Percentiles rank a stretch among this genome's conserved stretches.
These are phyloP conservation scores for Halisarca cf. caerulea DNA, from an alignment of 37 sponge, comb jelly and placozoan species.

Conservation along the genomic window DNA sequence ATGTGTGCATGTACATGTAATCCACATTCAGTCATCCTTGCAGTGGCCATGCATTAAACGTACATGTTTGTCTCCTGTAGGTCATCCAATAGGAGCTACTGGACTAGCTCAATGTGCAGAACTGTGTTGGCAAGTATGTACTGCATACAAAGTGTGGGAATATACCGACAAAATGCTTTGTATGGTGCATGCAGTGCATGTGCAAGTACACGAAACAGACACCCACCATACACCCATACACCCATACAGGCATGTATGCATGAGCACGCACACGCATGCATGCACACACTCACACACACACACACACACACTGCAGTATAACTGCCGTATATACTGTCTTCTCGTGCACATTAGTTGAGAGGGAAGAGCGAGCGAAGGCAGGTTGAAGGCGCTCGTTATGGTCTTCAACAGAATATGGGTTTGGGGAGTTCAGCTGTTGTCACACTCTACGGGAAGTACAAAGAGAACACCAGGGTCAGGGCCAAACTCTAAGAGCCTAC, in stretches of 20 bases:
- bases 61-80: neutral
- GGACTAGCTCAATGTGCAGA: constrained; percentile 86
- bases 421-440: constrained; percentile 78
- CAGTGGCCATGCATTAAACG: neutral
- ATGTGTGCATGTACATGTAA: neutral
- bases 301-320: neutral
- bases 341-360: constrained; percentile 28
- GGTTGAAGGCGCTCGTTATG: constrained; percentile 56
- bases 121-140: constrained; percentile 75
- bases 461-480: no score
- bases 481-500: no score
- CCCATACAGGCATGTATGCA: no score
- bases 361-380: constrained; percentile 61
- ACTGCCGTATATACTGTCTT: neutral
- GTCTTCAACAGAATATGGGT: constrained; percentile 76
- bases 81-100: constrained; percentile 84
- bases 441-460: constrained; percentile 51
- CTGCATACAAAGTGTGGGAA: no score
- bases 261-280: no score
- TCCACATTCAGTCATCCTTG: neutral
- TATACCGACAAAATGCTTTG: no score
- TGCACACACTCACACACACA: no score
- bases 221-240: no score
- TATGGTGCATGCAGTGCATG: no score
- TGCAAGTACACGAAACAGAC: no score